Percentiles rank a stretch among this genome's conserved stretches.
Conservation (phyloP, 2,888 invertebrate genomes). For the Euzophera pinguis region DNA sequence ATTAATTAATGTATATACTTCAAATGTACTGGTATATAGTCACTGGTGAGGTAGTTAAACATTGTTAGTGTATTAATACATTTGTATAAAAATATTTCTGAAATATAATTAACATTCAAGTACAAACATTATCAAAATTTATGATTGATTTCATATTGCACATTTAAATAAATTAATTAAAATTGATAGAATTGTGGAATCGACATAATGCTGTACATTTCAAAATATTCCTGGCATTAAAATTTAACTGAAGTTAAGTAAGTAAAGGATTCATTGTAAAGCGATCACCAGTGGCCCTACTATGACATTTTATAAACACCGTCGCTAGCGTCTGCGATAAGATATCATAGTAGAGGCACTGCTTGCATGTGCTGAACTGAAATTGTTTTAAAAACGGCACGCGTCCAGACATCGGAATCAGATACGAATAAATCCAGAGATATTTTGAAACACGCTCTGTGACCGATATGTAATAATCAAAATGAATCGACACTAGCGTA, state of each 20-base stretch:
- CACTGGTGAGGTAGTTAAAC: conserved; percentile 73
- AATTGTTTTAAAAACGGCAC: no score
- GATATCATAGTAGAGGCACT: no score
- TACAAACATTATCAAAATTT: conserved; percentile 77
- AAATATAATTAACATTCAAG: conserved; percentile 76
- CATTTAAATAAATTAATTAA: conserved; percentile 42
- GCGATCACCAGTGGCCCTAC: no score
- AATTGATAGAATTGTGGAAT: conserved; percentile 33
- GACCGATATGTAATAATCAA: conserved; percentile 55
- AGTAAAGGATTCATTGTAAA: no score
- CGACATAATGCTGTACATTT: conserved; percentile 14
- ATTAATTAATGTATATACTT: conserved; percentile 29
- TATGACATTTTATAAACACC: no score
- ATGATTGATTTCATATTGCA: conserved; percentile 70
- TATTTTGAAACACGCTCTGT: conserved; percentile 38
- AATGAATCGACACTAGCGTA: conserved; percentile 40
- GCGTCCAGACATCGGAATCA: background rate
- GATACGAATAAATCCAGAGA: conserved; percentile 14
- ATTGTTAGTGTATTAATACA: conserved; percentile 57
- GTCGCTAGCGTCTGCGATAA: no score
- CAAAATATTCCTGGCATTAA: conserved; percentile 29
- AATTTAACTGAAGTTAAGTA: no score
- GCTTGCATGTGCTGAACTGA: no score
- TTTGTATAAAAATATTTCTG: conserved; percentile 79
- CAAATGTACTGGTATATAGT: conserved; percentile 36